phyloP scores from a whole-genome alignment of 2,888 invertebrate species.

The Asteroscopus sphinx region DNA sequence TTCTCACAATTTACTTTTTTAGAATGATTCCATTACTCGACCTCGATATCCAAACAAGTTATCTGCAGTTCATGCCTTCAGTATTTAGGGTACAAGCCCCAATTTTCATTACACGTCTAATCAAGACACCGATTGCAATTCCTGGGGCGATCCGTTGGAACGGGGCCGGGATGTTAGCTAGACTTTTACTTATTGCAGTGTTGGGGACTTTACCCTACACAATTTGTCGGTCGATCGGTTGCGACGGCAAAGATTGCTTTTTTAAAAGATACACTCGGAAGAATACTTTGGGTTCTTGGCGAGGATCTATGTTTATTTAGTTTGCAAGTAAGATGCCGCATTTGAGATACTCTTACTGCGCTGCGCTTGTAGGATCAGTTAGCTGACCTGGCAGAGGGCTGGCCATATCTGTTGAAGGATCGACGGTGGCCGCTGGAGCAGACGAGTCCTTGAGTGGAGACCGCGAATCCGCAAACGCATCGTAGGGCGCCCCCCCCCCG shows the following conservation, averaged over 20 bases:
- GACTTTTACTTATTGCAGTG: conserved; percentile 61
- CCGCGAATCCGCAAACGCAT: too few species aligned
- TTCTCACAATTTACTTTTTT: too few species aligned
- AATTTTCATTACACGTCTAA: conserved; percentile 58
- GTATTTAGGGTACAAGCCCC: conserved; percentile 9
- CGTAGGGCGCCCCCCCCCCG: too few species aligned
- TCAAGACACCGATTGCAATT: conserved; percentile 61
- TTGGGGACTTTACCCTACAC: conserved; percentile 38
- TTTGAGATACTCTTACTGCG: too few species aligned
- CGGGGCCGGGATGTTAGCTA: conserved; percentile 46
- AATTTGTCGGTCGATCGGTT: conserved; percentile 58
- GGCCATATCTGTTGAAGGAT: too few species aligned
- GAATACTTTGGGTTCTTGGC: conserved; percentile 29
- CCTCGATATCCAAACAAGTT: neutral
- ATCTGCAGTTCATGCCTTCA: conserved; percentile 1
- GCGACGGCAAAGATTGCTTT: conserved; percentile 48
- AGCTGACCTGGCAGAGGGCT: too few species aligned
- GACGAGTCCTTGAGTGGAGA: too few species aligned
- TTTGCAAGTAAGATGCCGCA: neutral
- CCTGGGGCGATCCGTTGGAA: conserved; percentile 48
- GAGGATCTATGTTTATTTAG: conserved; percentile 23
- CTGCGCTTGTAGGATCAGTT: too few species aligned
- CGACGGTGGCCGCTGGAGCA: too few species aligned
- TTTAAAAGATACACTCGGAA: conserved; percentile 44
- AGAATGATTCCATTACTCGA: neutral